phyloP scores from a whole-genome alignment of 2,888 invertebrate genomes.

The Aphodius sticticus region DNA sequence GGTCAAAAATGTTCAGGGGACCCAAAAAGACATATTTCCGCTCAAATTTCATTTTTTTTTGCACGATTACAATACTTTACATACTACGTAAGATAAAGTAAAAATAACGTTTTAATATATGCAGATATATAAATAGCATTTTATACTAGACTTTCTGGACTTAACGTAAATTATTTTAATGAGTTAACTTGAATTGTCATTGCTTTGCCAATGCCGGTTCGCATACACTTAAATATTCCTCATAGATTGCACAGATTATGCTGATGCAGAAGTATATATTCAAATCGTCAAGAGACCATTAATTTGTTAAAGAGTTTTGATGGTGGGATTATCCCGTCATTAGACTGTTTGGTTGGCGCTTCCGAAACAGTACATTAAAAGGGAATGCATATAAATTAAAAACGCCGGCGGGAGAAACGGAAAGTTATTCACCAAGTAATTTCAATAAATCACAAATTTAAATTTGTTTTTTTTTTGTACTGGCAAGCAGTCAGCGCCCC shows the following conservation, averaged over 20 bases:
- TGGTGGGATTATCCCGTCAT: neutral
- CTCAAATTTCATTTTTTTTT: no score
- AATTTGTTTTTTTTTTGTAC: slow-evolving; percentile 32
- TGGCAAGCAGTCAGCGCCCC: neutral
- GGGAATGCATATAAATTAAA: slow-evolving; percentile 36
- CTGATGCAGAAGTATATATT: neutral
- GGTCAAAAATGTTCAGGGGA: no score
- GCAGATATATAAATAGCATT: no score
- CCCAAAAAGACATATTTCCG: no score
- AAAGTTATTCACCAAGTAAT: slow-evolving; percentile 34
- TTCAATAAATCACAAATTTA: slow-evolving; percentile 37
- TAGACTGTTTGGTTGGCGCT: neutral
- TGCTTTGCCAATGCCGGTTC: neutral
- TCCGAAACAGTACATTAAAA: neutral
- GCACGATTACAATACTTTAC: no score
- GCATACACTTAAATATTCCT: neutral
- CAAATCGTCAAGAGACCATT: neutral
- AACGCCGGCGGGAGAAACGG: slow-evolving; percentile 21
- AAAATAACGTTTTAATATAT: no score
- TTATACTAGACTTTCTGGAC: no score
- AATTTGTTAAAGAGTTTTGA: neutral
- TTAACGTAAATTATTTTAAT: no score
- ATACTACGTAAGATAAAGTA: no score
- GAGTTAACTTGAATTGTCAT: neutral
- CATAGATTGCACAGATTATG: neutral